These are phyloP conservation scores for Linepithema humile DNA, from an alignment of 1,140 invertebrate species.

Conservation along the genomic window DNA sequence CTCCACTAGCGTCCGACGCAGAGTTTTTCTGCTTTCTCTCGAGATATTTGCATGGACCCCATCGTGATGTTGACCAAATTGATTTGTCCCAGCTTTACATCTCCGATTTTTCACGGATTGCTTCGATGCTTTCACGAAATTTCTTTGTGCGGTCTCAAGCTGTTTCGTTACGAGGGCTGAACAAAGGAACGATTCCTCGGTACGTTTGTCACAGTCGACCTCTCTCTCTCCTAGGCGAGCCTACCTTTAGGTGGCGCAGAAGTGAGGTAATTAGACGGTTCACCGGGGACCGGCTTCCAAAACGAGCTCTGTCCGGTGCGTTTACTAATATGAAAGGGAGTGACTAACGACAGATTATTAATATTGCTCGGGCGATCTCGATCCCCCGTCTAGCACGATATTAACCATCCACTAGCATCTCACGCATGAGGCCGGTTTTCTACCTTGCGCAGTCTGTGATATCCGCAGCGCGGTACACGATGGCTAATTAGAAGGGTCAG, in stretches of 20 bases:
- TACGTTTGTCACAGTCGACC: conserved; percentile 62
- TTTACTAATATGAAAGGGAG: conserved; percentile 69
- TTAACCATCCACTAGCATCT: conserved; percentile 53
- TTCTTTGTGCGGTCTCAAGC: not conserved
- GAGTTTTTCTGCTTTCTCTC: not conserved
- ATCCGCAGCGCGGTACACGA: conserved; percentile 60
- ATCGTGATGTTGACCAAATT: conserved; percentile 31
- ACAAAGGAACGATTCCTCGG: conserved; percentile 59
- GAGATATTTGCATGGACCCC: conserved; percentile 28
- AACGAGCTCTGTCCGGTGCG: conserved; percentile 60
- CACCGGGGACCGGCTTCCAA: conserved; percentile 61
- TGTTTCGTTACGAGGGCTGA: not conserved
- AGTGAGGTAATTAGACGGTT: conserved; percentile 64
- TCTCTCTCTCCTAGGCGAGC: conserved; percentile 16
- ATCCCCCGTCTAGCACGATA: conserved; percentile 64
- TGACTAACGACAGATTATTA: conserved; percentile 73
- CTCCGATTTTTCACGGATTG: conserved; percentile 16
- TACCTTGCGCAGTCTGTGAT: conserved; percentile 50
- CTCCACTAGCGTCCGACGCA: not conserved
- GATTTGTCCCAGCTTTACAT: conserved; percentile 11
- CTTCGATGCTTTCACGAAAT: conserved; percentile 39
- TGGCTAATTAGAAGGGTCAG: conserved; percentile 66
- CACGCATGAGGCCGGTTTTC: conserved; percentile 30
- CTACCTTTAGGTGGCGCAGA: conserved; percentile 26
- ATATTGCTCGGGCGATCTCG: conserved; percentile 68